Conservation (phyloP, 1,140 invertebrate genomes). For the Phenacoccus solenopsis region DNA sequence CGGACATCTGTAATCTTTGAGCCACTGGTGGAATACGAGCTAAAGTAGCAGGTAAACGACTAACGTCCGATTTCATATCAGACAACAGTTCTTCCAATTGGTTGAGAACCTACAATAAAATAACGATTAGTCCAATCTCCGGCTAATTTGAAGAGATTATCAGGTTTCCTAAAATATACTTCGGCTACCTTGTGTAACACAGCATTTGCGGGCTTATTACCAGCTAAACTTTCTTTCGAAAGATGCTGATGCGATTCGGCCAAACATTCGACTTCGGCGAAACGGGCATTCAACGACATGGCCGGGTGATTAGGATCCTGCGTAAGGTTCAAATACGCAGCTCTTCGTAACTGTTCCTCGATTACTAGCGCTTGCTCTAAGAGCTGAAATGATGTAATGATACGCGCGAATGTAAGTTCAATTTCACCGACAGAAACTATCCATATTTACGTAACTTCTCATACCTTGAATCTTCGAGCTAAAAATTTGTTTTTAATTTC, state of each 20-base stretch:
- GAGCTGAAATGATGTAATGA: no score
- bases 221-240: constrained; percentile 90
- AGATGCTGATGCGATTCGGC: constrained; percentile 93
- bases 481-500: constrained; percentile 99
- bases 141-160: no score
- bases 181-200: constrained; percentile 89
- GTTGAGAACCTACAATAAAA: constrained; percentile 66
- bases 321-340: constrained; percentile 92
- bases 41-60: constrained; percentile 87
- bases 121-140: no score
- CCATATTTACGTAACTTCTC: no score
- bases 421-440: no score
- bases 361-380: constrained; percentile 97
- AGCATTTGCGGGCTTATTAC: constrained; percentile 97
- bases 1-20: constrained; percentile 92
- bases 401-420: no score
- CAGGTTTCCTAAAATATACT: constrained; percentile 21
- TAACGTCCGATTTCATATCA: constrained; percentile 99
- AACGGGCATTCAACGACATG: constrained; percentile 90
- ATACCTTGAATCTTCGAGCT: constrained; percentile 88
- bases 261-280: constrained; percentile 90
- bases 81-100: constrained; percentile 95
- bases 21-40: constrained; percentile 95
- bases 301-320: constrained; percentile 95
- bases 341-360: constrained; percentile 92